Conservation (phyloP, 2,113 vertebrate species). For the Heteronetta atricapilla region DNA sequence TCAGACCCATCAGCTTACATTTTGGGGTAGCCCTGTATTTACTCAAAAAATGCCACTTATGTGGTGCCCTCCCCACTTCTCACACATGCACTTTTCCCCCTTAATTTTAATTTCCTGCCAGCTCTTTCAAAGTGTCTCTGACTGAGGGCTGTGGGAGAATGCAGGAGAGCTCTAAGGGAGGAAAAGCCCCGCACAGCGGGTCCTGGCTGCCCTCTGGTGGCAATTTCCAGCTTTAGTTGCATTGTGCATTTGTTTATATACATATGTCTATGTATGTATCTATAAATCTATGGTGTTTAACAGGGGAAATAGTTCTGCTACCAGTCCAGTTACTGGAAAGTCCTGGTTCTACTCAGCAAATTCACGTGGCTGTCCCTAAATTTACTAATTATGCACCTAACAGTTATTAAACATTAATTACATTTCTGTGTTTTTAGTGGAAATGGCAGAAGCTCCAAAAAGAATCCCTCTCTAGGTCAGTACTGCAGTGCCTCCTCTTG, state of each 20-base stretch:
- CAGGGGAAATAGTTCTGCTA: not conserved
- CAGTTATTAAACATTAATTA: not conserved
- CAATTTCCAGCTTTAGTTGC: not conserved
- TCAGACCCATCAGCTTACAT: not conserved
- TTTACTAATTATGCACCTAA: not conserved
- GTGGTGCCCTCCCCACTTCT: not conserved
- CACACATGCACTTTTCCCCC: not conserved
- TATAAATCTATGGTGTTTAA: not conserved
- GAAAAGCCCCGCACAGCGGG: not conserved
- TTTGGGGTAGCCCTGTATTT: not conserved
- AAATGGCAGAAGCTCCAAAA: not conserved
- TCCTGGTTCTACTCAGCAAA: not conserved
- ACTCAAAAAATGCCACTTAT: accelerated
- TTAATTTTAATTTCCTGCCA: not conserved
- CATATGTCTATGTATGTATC: accelerated
- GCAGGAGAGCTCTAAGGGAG: not conserved
- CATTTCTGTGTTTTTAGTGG: too few relatives aligned
- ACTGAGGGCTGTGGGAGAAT: not conserved
- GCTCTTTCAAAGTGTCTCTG: not conserved
- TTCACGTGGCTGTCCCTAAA: not conserved
- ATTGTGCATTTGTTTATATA: not conserved
- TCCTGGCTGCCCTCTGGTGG: not conserved
- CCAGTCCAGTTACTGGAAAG: not conserved
- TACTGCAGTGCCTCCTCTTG: not conserved
- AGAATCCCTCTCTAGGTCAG: not conserved